These are phyloP conservation scores for Melikaiella ostensackeni DNA, from an alignment of 2,888 invertebrate species.

Conservation along the genomic window DNA sequence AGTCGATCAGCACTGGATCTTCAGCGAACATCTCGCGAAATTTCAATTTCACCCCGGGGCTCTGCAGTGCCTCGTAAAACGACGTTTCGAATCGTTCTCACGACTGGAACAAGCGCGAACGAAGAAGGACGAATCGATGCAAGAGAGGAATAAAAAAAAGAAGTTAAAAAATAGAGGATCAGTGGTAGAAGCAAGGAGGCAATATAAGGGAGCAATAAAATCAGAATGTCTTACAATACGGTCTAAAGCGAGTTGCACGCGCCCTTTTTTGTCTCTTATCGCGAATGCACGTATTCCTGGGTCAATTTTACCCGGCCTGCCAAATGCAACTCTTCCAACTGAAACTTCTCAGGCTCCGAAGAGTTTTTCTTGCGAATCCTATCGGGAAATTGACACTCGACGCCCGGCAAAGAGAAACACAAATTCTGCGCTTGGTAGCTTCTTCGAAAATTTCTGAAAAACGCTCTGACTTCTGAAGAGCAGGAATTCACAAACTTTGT, in stretches of 20 bases:
- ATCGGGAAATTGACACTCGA: no score
- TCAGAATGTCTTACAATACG: slow-evolving; percentile 55
- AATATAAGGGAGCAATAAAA: slow-evolving; percentile 73
- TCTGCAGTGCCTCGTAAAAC: slow-evolving; percentile 46
- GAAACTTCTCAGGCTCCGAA: no score
- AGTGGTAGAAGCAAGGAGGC: slow-evolving; percentile 54
- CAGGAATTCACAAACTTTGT: no score
- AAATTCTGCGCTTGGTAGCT: no score
- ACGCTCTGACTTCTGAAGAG: no score
- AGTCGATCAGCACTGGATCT: slow-evolving; percentile 38
- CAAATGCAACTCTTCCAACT: no score
- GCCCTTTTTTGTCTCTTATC: no score
- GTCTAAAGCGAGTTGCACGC: slow-evolving; percentile 16
- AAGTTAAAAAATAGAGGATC: slow-evolving; percentile 45
- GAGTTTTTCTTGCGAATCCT: no score
- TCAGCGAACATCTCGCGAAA: slow-evolving; percentile 31
- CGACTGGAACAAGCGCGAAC: slow-evolving; percentile 43
- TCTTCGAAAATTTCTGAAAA: no score
- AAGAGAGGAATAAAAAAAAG: slow-evolving; percentile 44
- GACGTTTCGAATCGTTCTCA: slow-evolving; percentile 50
- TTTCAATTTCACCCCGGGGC: slow-evolving; percentile 42
- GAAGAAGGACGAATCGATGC: slow-evolving; percentile 41
- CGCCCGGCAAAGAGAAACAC: no score
- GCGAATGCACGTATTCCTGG: no score
- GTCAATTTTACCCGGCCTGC: no score